A percentile compares a stretch with the other conserved stretches of the same genome.
phyloP scores from a whole-genome alignment of 2,888 invertebrate species.

The Torymus tubicola region DNA sequence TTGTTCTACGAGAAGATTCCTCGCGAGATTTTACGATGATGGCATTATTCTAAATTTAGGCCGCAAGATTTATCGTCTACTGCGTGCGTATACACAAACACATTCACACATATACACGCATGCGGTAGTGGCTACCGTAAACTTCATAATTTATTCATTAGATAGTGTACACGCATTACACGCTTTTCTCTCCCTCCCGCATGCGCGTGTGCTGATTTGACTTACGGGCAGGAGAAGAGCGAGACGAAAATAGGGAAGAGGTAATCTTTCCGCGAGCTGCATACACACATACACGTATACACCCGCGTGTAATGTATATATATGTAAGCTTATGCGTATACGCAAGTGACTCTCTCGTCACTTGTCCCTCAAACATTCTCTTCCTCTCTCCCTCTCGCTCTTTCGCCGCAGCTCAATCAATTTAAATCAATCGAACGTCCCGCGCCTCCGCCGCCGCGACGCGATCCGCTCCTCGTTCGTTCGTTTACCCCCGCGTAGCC shows the following conservation, averaged over 20 bases:
- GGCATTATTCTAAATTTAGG: slow-evolving; percentile 44
- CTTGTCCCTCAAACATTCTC: slow-evolving; percentile 9
- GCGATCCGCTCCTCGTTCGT: slow-evolving; percentile 12
- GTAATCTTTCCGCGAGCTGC: neutral
- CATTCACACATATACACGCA: neutral
- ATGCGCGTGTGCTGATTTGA: slow-evolving; percentile 1
- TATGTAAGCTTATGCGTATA: no score
- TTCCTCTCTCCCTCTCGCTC: neutral
- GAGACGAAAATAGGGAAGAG: slow-evolving; percentile 21
- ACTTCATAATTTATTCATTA: slow-evolving; percentile 40
- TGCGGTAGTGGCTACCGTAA: slow-evolving; percentile 11
- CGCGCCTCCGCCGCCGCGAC: neutral
- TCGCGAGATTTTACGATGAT: slow-evolving; percentile 32
- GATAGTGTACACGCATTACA: slow-evolving; percentile 1
- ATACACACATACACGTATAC: neutral
- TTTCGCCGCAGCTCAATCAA: slow-evolving; percentile 21
- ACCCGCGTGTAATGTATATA: neutral
- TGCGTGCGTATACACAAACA: neutral
- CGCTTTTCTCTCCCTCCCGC: neutral
- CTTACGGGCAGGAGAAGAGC: neutral
- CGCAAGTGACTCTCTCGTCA: neutral
- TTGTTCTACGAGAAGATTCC: slow-evolving; percentile 13
- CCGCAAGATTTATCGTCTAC: slow-evolving; percentile 29
- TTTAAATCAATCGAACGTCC: slow-evolving; percentile 45
- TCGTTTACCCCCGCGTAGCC: slow-evolving; percentile 32